These are phyloP conservation scores for Nephrotoma appendiculata DNA, from an alignment of 2,888 invertebrate species.

Conservation along the genomic window DNA sequence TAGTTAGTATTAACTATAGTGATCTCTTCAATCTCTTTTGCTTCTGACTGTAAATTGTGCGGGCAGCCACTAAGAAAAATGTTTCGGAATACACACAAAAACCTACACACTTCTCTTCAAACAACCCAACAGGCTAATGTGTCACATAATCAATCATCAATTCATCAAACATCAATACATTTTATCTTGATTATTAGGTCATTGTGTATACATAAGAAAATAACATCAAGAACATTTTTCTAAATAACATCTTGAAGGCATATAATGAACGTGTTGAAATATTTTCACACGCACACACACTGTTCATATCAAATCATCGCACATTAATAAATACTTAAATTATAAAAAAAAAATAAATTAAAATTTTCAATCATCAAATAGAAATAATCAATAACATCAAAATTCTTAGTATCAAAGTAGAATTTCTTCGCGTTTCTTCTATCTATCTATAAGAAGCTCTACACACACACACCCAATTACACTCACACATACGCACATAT, in stretches of 20 bases:
- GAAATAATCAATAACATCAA: not conserved
- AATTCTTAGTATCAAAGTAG: not conserved
- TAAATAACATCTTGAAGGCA: not conserved
- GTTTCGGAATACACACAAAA: no score
- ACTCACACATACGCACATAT: not conserved
- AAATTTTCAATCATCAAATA: not conserved
- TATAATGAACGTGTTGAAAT: not conserved
- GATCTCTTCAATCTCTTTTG: no score
- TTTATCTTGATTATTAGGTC: not conserved
- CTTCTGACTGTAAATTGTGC: no score
- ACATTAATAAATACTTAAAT: not conserved
- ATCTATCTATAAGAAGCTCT: not conserved
- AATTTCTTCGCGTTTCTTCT: not conserved
- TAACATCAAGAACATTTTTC: not conserved
- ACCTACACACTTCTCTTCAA: no score
- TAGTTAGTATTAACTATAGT: no score
- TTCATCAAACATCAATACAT: not conserved
- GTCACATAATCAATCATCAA: not conserved
- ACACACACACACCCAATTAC: not conserved
- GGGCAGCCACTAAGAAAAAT: no score
- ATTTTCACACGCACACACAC: not conserved
- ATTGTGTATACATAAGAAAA: not conserved
- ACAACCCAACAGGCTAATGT: not conserved
- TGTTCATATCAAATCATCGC: not conserved
- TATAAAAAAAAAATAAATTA: not conserved